Evolutionary conservation across 1,140 invertebrate species (phyloP).

Genomic region (Hylaeus volcanicus): DNA sequence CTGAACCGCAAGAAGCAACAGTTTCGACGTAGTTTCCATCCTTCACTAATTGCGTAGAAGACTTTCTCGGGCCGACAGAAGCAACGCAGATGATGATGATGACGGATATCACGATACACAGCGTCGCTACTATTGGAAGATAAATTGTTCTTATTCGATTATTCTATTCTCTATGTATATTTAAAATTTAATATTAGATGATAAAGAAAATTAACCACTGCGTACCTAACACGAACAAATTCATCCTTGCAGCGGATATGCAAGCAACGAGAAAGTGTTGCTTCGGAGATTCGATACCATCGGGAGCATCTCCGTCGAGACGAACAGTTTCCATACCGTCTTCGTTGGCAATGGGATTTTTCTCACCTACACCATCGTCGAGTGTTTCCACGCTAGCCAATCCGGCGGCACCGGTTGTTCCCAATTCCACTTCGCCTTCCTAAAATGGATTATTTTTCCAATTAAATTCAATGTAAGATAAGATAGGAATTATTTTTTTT

Average conservation of each 20-base stretch:
- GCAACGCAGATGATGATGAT: constrained; percentile 85
- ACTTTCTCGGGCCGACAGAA: constrained; percentile 80
- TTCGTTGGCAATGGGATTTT: constrained; percentile 87
- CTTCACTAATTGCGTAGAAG: constrained; percentile 80
- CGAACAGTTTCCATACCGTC: constrained; percentile 87
- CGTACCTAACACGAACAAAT: constrained; percentile 72
- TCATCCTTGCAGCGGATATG: constrained; percentile 67
- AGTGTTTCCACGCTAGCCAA: constrained; percentile 90
- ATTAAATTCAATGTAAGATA: not conserved
- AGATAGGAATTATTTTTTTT: not conserved
- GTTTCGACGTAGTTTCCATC: constrained; percentile 87
- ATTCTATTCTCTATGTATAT: not conserved
- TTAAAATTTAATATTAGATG: no score
- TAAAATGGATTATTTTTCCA: constrained; percentile 30
- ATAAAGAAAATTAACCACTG: not conserved
- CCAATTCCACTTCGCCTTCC: constrained; percentile 80
- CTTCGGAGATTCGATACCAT: constrained; percentile 67
- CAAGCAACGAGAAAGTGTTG: constrained; percentile 68
- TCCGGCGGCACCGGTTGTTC: constrained; percentile 80
- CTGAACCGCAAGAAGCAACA: constrained; percentile 88
- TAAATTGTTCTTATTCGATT: constrained; percentile 15
- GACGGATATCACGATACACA: constrained; percentile 84
- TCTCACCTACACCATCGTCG: constrained; percentile 83
- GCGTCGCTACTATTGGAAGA: constrained; percentile 61
- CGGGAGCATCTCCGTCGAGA: constrained; percentile 75